phyloP scores from a whole-genome alignment of 2,797 vertebrate genomes.

The Odontamblyopus lacepedii region DNA sequence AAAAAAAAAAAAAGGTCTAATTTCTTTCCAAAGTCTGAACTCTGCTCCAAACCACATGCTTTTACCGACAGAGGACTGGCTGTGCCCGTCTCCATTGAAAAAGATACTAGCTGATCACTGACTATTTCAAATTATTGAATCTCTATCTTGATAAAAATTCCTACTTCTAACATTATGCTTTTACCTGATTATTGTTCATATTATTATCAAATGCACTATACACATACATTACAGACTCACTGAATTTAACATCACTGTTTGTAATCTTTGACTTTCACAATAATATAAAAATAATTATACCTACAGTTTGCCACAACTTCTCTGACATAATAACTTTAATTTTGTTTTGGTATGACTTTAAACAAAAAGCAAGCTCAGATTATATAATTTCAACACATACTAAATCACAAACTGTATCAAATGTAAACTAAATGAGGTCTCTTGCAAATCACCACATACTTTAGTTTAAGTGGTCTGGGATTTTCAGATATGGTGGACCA shows the following conservation, averaged over 20 bases:
- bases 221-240: neutral
- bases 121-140: too few relatives aligned
- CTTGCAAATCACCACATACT: neutral
- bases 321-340: neutral
- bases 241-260: neutral
- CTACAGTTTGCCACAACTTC: too few relatives aligned
- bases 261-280: neutral
- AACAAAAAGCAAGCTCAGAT: neutral
- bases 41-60: too few relatives aligned
- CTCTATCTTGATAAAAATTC: too few relatives aligned
- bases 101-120: too few relatives aligned
- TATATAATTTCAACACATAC: neutral
- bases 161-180: neutral
- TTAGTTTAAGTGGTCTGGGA: neutral
- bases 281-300: neutral
- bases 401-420: neutral
- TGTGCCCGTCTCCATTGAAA: too few relatives aligned
- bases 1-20: too few relatives aligned
- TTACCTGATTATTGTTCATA: neutral
- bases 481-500: neutral
- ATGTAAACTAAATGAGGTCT: neutral
- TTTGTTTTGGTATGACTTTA: neutral
- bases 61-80: too few relatives aligned
- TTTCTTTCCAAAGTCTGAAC: too few relatives aligned
- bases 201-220: neutral